Percentiles rank a stretch among this genome's conserved stretches.
Conservation (phyloP, 2,888 invertebrate species). For the Idaea biselata region DNA sequence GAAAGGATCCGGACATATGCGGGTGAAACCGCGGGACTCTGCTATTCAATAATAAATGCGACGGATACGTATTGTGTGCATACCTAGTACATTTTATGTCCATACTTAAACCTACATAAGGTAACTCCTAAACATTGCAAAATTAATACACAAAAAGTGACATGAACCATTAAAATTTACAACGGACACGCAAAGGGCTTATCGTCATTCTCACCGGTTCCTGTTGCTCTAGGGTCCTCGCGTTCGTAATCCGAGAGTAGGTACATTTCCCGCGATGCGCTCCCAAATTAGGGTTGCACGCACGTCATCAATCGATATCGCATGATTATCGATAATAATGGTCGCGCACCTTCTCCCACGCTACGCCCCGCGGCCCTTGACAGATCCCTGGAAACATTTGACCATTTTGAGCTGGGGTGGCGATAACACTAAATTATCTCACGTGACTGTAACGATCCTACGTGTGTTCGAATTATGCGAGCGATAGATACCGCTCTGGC, state of each 20-base stretch:
- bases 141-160: conserved; percentile 7
- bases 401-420: conserved; percentile 23
- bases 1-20: no score
- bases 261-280: conserved; percentile 29
- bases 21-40: no score
- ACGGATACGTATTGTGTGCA: no score
- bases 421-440: conserved; percentile 12
- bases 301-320: conserved; percentile 67
- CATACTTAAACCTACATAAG: no score
- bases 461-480: not conserved
- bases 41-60: conserved; percentile 4
- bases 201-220: conserved; percentile 9
- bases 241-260: conserved; percentile 8
- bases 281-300: conserved; percentile 60
- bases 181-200: not conserved
- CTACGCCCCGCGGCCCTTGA: conserved; percentile 29
- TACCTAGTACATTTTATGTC: no score
- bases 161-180: conserved; percentile 5
- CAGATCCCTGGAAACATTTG: conserved; percentile 34
- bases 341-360: conserved; percentile 38
- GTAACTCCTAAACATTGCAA: not conserved
- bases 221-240: conserved; percentile 9
- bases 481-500: not conserved
- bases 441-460: not conserved
- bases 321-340: conserved; percentile 74